Base-by-base conservation (phyloP, 1,140 invertebrate genomes). In the Ceratina calcarata region DNA sequence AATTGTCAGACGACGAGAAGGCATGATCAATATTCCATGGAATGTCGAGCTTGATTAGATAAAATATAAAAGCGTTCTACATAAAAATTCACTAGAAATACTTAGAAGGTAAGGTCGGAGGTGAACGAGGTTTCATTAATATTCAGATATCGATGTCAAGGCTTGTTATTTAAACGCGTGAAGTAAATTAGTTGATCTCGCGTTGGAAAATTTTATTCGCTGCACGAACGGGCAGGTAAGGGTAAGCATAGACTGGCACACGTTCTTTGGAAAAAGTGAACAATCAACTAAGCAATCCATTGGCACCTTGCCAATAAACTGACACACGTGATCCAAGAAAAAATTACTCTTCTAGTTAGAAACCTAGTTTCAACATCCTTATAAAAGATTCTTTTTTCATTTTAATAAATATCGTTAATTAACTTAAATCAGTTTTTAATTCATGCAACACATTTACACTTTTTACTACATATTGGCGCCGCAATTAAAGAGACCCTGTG, bases 231-330 rank as follows among this genome's bases (percentile, higher is more conserved):
- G 15, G 15, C 57, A 37, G 24, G 4, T 49, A 49, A 15, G 37
- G n/a, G 22, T 49, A 12, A 3, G 37, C 79, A 53, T 51, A 75
- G 22, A 24, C 57, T 66, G 62, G 24, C 64, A 71, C 71, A 72
- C 65, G 78, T 71, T 61, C 66, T 24, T 61, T 49, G 60, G 0
- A 71, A 55, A 62, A 60, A 1, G 37, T 78, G 67, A 67, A 68
- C 71, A 22, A 37, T 57, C 57, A 57, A 20, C 55, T 75, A 13
- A 45, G 37, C 37, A 6, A 45, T 45, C 57, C 27, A 18, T 45
- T 15, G 80, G 70, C 61, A 67, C 22, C 72, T 22, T 60, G 80
- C 71, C 62, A 85, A 72, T 61, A 61, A 74, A 27, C 18, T 60
- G 53, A 45, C 70, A 45, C 37, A 6, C 37, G 32, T 37, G 32